Percentiles rank a stretch among this genome's conserved stretches.
Conservation (phyloP, 2,797 vertebrate genomes). For the Heterohyrax brucei region DNA sequence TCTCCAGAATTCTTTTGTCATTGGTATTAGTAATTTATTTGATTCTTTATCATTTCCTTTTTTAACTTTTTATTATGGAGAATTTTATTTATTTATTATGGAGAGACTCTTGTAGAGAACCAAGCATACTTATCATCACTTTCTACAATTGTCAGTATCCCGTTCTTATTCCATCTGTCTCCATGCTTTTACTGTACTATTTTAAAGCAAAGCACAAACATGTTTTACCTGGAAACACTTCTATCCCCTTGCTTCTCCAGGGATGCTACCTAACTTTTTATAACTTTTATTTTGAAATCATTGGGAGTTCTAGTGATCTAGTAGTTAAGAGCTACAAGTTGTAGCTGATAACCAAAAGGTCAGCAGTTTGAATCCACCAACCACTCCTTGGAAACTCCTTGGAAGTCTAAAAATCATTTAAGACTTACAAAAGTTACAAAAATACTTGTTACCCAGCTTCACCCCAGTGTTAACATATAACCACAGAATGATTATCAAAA, state of each 20-base stretch:
- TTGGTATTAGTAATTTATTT: background rate
- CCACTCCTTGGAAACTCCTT: too few species aligned
- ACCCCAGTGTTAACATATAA: background rate
- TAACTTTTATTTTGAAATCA: conserved; percentile 41
- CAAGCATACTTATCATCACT: background rate
- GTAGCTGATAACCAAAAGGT: too few species aligned
- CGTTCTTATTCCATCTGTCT: background rate
- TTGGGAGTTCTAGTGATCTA: too few species aligned
- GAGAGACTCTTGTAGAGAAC: background rate
- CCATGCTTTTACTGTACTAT: background rate
- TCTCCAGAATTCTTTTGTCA: background rate
- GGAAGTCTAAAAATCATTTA: background rate
- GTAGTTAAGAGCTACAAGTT: too few species aligned
- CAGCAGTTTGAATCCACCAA: too few species aligned
- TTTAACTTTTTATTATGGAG: background rate
- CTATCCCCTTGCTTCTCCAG: background rate
- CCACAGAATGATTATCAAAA: background rate
- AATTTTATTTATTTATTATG: too few species aligned
- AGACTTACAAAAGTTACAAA: conserved; percentile 35
- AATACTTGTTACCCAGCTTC: background rate
- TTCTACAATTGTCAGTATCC: background rate
- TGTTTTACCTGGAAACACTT: background rate
- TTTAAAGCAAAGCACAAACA: background rate
- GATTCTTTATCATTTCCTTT: conserved; percentile 18
- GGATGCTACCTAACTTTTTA: background rate